Evolutionary conservation across 2,113 vertebrate genomes (phyloP).

Genomic region (Gorilla gorilla): DNA sequence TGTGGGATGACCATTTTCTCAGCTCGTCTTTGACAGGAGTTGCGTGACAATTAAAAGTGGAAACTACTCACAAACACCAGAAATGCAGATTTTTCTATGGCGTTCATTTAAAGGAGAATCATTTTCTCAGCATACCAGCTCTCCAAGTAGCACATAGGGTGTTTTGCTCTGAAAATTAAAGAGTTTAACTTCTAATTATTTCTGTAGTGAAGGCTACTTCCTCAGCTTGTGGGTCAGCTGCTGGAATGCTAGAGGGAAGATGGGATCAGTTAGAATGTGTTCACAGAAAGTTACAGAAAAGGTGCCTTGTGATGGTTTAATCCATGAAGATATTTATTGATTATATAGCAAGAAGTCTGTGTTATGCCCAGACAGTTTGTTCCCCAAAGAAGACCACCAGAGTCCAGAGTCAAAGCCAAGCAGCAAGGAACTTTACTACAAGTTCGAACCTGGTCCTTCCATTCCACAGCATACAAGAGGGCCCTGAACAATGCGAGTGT

Average conservation of each 20-base stretch:
- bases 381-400: too few species aligned
- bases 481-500: too few species aligned
- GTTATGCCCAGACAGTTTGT: too few species aligned
- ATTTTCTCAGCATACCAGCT: not conserved
- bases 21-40: not conserved
- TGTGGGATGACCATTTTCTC: not conserved
- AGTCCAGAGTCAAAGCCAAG: too few species aligned
- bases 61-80: not conserved
- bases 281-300: not conserved
- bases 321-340: not conserved
- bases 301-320: not conserved
- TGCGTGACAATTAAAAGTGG: not conserved
- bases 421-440: too few species aligned
- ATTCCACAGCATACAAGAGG: too few species aligned
- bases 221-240: not conserved
- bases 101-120: conserved; percentile 14
- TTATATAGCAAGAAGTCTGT: not conserved
- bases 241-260: not conserved
- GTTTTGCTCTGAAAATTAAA: conserved; percentile 31
- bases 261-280: not conserved
- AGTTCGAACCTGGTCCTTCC: too few species aligned
- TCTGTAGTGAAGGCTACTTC: not conserved
- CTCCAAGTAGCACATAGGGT: not conserved
- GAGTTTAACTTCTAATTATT: conserved; percentile 34
- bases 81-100: conserved; percentile 23